Conservation (phyloP, 2,888 invertebrate species). For the Sphinx pinastri region DNA sequence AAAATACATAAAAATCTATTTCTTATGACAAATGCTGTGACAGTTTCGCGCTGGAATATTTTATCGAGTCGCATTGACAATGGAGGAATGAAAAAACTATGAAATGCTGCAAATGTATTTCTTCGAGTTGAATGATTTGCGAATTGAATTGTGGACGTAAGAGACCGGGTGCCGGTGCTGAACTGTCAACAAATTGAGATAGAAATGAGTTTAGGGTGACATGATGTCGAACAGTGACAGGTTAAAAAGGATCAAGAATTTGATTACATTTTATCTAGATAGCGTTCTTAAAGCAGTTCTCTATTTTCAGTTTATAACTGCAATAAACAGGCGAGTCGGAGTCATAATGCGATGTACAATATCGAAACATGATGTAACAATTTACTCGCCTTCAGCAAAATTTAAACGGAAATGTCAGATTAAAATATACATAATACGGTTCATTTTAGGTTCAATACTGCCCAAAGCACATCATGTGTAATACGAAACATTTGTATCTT, state of each 20-base stretch:
- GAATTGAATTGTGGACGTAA: constrained; percentile 11
- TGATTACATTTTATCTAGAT: neutral
- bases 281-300: neutral
- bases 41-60: constrained; percentile 35
- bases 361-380: constrained; percentile 5
- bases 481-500: constrained; percentile 6
- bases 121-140: constrained; percentile 7
- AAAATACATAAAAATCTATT: constrained; percentile 32
- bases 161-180: neutral
- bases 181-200: constrained; percentile 1
- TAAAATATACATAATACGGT: neutral
- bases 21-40: constrained; percentile 37
- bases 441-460: neutral
- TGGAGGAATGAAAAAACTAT: constrained; percentile 25
- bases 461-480: neutral
- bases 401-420: neutral
- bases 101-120: constrained; percentile 40
- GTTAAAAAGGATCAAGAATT: neutral
- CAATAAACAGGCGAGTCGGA: neutral
- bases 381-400: neutral
- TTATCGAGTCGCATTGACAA: constrained; percentile 5
- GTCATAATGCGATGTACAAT: neutral
- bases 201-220: neutral
- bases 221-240: neutral
- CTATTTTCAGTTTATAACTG: neutral